These are phyloP conservation scores for Carassius auratus DNA, from an alignment of 2,113 vertebrate genomes.

Conservation along the genomic window DNA sequence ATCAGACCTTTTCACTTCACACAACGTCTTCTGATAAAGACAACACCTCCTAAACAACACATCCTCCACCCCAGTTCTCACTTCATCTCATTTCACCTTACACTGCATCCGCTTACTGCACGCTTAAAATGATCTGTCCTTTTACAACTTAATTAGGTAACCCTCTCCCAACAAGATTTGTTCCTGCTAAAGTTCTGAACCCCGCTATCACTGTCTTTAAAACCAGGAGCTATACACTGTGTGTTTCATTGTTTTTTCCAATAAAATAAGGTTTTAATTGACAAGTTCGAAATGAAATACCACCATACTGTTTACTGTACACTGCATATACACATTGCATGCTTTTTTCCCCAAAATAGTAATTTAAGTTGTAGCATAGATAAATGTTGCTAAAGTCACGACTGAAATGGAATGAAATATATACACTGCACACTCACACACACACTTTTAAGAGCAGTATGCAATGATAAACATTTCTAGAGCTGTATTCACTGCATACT, in stretches of 20 bases:
- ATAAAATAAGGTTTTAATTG: neutral
- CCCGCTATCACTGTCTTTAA: neutral
- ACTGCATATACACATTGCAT: too few species aligned
- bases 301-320: neutral
- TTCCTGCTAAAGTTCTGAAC: neutral
- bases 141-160: neutral
- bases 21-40: conserved; percentile 45
- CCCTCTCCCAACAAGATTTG: neutral
- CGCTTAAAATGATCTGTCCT: neutral
- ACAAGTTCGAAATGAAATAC: neutral
- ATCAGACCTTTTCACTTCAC: conserved; percentile 53
- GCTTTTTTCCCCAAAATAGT: too few species aligned
- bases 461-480: too few species aligned
- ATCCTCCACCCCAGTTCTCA: conserved; percentile 30
- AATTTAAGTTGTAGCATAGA: too few species aligned
- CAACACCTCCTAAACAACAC: conserved; percentile 54
- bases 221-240: neutral
- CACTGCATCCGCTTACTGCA: conserved; percentile 7
- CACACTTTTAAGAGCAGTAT: too few species aligned
- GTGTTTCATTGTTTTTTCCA: neutral
- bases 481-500: too few species aligned
- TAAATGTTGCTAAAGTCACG: too few species aligned
- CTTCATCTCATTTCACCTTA: conserved; percentile 44
- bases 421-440: too few species aligned
- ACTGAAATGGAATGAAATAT: too few species aligned